Conservation (phyloP, 2,113 vertebrate genomes). For the Calyptommatus sinebrachiatus region DNA sequence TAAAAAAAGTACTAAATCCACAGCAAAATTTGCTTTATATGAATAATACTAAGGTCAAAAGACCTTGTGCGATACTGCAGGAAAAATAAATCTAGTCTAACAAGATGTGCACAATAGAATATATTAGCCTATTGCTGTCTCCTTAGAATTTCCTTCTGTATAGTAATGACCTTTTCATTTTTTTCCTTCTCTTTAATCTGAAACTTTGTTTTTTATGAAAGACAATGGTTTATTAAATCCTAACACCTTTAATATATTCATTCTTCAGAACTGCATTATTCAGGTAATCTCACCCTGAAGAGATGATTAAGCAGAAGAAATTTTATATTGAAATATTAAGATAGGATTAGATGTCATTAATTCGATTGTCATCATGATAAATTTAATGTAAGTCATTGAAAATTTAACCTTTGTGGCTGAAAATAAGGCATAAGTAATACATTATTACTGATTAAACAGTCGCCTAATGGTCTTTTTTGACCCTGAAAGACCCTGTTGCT, state of each 20-base stretch:
- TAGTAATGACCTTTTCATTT: constrained; percentile 11
- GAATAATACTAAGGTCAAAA: not conserved
- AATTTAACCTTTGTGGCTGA: constrained; percentile 16
- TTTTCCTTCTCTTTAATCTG: not conserved
- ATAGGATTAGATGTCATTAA: constrained; percentile 9
- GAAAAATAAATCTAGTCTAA: not conserved
- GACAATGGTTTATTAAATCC: not conserved
- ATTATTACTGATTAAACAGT: not conserved
- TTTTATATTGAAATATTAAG: not conserved
- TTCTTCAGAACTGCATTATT: constrained; percentile 12
- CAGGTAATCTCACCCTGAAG: not conserved
- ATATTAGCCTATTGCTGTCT: not conserved
- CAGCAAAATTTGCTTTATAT: not conserved
- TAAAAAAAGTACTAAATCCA: not conserved
- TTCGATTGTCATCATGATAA: not conserved
- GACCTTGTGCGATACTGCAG: not conserved
- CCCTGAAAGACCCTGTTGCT: not conserved
- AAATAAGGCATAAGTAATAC: not conserved
- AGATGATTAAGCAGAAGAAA: constrained; percentile 21
- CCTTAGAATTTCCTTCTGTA: not conserved
- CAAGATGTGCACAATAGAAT: not conserved
- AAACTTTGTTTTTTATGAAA: constrained; percentile 18
- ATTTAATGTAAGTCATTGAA: constrained; percentile 5
- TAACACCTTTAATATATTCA: constrained; percentile 18
- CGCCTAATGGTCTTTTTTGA: not conserved